Evolutionary conservation across 2,113 vertebrate genomes (phyloP), one percentile per base, ranked within the genome.

Genomic region (Numida meleagris): DNA sequence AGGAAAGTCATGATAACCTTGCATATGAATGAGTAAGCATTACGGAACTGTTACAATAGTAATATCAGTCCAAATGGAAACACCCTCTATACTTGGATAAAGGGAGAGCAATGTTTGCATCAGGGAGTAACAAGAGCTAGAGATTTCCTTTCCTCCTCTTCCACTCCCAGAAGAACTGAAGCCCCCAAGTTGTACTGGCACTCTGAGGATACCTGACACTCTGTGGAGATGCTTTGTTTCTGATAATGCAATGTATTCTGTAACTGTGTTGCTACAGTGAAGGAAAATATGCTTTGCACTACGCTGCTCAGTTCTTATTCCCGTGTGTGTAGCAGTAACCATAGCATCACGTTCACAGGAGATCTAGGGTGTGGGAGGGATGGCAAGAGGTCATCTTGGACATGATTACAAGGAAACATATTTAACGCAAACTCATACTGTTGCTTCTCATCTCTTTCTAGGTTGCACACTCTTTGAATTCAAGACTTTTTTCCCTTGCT

Each of bases 261-360:
- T n/a, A 61, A 7, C 33, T 45, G 7, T 23, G 15, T 4, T 66
- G 61, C 25, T 25, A 3, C 21, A 36, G 29, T 0, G 0, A 66
- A 20, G 25, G 50, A 58, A 61, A 13, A 27, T 10, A 9, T 14
- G 10, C 38, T 12, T 31, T 25, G 12, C 13, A 7, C 20, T 6
- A 0, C 7, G 2, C 13, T 38, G 19, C n/a, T 71, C 4, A 12
- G 5, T 87, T 66, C 46, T 10, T 55, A 2, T 27, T 45, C 10
- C 21, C 15, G 1, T 3, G 4, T 61, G 29, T 9, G 4, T 23
- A 17, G 34, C 5, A 31, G 62, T 8, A n/a, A 16, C 16, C 10
- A n/a, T 33, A 74, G 29, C 19, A 20, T 10, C 0, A 0, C 6
- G 3, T 16, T 73, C 15, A 1, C 6, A 19, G n/a, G 31, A 76